Percentiles rank a stretch among this genome's conserved stretches.
These are phyloP conservation scores for Oxycera nigricornis DNA, from an alignment of 2,888 invertebrate genomes.

Conservation along the genomic window DNA sequence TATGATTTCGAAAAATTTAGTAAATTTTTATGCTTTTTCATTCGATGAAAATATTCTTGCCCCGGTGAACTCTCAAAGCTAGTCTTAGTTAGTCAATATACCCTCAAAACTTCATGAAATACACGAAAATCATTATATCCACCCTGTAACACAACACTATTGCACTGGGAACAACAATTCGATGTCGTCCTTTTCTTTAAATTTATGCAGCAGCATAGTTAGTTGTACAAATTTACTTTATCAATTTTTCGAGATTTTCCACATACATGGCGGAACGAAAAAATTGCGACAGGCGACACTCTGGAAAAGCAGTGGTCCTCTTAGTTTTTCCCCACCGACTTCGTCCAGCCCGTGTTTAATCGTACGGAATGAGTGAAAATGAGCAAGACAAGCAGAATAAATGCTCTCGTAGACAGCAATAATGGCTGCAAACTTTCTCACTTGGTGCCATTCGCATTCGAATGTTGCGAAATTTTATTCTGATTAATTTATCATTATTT, in stretches of 20 bases:
- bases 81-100: not conserved
- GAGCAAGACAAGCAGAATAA: not conserved
- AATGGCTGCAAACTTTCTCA: conserved; percentile 10
- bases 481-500: too few species aligned
- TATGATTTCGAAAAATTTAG: too few species aligned
- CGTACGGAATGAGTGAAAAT: conserved; percentile 26
- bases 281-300: conserved; percentile 21
- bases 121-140: not conserved
- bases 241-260: conserved; percentile 33
- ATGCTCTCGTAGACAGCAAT: not conserved
- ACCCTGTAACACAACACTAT: not conserved
- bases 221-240: conserved; percentile 37
- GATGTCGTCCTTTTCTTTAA: not conserved
- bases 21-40: too few species aligned
- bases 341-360: not conserved
- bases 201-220: conserved; percentile 32
- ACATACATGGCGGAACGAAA: not conserved
- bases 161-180: not conserved
- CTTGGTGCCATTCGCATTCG: too few species aligned
- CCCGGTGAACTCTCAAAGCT: not conserved
- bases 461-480: too few species aligned
- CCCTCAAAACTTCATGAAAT: not conserved
- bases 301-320: not conserved
- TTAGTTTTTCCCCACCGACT: not conserved
- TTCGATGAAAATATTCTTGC: not conserved